Evolutionary conservation across 2,797 vertebrate species (phyloP), one percentile per base, ranked within the genome.

Genomic region (Microcaecilia unicolor): DNA sequence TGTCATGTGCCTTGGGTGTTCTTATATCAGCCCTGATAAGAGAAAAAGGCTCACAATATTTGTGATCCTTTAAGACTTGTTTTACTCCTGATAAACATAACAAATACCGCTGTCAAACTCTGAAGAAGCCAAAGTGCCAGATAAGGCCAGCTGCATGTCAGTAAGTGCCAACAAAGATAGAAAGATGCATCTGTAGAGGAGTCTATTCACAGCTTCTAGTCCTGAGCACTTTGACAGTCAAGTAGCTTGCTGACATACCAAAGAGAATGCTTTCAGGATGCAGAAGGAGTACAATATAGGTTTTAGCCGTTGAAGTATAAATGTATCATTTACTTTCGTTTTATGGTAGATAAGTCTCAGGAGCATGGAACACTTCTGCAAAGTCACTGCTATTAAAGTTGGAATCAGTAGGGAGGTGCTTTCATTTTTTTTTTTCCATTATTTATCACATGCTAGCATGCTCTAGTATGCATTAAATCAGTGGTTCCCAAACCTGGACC

Each of bases 41-140:
- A 70, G 68, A 72, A 72, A 58, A 44, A 53, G 31, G 19, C 56
- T 59, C 58, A 56, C 41, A 64, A 57, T 75, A 76, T 70, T 70
- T 66, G 66, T 58, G 67, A 21, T 50, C 72, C 58, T 62, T 34
- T 29, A 43, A 62, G 64, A 30, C 47, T 31, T 4, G 45, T 11
- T 53, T 37, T 50, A 15, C 63, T 72, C 61, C 64, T 48, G 71
- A 64, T 64, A 61, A 64, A 59, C 44, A 18, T 54, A 71, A 78
- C 76, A 78, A 80, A 79, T 62, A 58, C 63, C 72, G 49, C 75
- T 79, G 75, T 76, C 78, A 83, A 48, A 67, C 44, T 25, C 7
- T 48, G 58, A 61, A 65, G 57, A 44, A 60, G 70, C 76, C n/a
- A n/a, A 67, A 53, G 65, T 27, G 45, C 58, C 72, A 60, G 74